Conservation (phyloP, 2,888 invertebrate species). For the Metacarcinus magister region DNA sequence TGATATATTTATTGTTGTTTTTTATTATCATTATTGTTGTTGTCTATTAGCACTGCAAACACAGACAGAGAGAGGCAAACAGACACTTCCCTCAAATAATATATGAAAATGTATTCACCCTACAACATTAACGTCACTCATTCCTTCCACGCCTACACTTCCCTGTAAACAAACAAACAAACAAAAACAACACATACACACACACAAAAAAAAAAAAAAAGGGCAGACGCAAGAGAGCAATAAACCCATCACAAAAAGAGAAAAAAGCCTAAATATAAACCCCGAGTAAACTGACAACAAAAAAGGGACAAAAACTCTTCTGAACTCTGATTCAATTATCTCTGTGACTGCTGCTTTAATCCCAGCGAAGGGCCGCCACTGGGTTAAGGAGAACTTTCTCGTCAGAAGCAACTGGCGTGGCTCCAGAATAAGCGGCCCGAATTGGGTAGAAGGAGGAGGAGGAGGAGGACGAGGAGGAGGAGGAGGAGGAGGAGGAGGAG, state of each 20-base stretch:
- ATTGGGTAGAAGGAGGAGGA: neutral
- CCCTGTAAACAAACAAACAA: neutral
- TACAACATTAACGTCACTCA: neutral
- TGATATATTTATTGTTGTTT: neutral
- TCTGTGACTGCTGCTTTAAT: neutral
- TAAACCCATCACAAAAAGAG: no score
- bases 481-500: neutral
- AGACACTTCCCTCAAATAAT: neutral
- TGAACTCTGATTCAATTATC: constrained; percentile 28
- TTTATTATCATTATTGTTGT: neutral
- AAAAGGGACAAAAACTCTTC: neutral
- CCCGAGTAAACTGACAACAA: neutral
- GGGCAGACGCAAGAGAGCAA: no score
- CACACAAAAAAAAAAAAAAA: neutral
- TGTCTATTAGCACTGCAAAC: neutral
- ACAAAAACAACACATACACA: neutral
- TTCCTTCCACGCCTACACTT: neutral
- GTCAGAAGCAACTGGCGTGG: constrained; percentile 6
- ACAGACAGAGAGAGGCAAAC: neutral
- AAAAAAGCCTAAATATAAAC: neutral
- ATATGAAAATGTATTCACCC: neutral
- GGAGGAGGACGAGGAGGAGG: neutral
- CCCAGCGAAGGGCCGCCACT: constrained; percentile 21
- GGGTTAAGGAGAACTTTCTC: neutral
- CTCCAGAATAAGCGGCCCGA: constrained; percentile 19